Percentiles rank a stretch among this genome's conserved stretches.
Conservation (phyloP, 1,140 invertebrate genomes). For the Ceratitis capitata region DNA sequence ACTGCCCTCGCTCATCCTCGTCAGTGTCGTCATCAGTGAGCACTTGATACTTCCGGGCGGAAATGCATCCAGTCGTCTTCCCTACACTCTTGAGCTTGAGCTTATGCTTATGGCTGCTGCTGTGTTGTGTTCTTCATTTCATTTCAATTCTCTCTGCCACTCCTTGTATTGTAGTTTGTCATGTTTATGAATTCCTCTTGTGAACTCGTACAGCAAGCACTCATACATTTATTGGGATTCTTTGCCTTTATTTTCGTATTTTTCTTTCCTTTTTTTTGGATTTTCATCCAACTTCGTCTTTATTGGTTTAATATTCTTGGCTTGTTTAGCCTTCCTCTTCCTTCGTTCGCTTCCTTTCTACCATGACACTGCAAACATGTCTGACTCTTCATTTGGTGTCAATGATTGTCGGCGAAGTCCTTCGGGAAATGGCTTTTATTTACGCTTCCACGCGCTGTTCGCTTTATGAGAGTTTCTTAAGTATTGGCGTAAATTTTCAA, state of each 20-base stretch:
- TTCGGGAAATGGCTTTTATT: neutral
- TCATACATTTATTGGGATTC: neutral
- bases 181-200: neutral
- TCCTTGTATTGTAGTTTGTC: neutral
- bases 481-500: neutral
- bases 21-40: neutral
- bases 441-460: neutral
- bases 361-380: neutral
- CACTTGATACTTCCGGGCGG: conserved; percentile 21
- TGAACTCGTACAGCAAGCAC: neutral
- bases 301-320: neutral
- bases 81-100: neutral
- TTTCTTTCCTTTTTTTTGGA: neutral
- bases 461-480: neutral
- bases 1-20: neutral
- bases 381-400: neutral
- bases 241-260: neutral
- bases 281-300: neutral
- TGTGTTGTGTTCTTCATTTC: neutral
- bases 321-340: neutral
- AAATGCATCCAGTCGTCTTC: neutral
- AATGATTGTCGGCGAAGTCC: neutral
- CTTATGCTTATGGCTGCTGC: neutral
- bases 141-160: neutral
- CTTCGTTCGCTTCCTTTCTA: neutral